phyloP scores from a whole-genome alignment of 2,797 vertebrate species.

The Clarias platycephalus region DNA sequence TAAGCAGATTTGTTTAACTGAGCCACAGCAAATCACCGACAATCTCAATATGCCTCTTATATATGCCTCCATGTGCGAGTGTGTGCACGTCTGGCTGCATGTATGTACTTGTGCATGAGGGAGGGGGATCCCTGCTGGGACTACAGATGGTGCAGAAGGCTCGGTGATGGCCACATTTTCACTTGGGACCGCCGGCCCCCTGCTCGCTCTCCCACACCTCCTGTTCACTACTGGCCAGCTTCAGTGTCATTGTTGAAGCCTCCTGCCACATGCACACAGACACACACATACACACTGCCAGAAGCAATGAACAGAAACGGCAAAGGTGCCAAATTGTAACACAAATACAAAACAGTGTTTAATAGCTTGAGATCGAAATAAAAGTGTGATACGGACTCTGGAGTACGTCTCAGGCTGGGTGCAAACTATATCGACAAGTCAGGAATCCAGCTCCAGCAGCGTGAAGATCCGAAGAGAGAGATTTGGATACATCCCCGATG shows the following conservation, averaged over 20 bases:
- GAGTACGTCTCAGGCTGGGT: not conserved
- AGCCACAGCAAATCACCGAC: slow-evolving; percentile 53
- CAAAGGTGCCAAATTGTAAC: slow-evolving; percentile 49
- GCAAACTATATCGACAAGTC: slow-evolving; percentile 28
- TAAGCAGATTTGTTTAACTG: slow-evolving; percentile 43
- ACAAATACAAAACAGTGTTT: slow-evolving; percentile 45
- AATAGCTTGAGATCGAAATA: slow-evolving; percentile 34
- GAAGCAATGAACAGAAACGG: slow-evolving; percentile 34
- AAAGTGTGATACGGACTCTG: slow-evolving; percentile 17
- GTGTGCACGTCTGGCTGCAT: slow-evolving; percentile 51
- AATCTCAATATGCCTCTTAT: slow-evolving; percentile 50
- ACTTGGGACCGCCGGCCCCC: slow-evolving; percentile 72
- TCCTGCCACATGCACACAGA: slow-evolving; percentile 39
- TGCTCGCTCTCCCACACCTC: slow-evolving; percentile 76
- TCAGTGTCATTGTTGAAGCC: slow-evolving; percentile 50
- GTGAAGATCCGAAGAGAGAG: slow-evolving; percentile 23
- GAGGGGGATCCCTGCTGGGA: slow-evolving; percentile 69
- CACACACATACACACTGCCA: slow-evolving; percentile 40
- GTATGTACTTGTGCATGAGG: slow-evolving; percentile 48
- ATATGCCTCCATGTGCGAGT: slow-evolving; percentile 45
- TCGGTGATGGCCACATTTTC: slow-evolving; percentile 75
- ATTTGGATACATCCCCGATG: slow-evolving; percentile 26
- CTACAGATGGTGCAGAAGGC: slow-evolving; percentile 76
- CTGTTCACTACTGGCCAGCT: slow-evolving; percentile 70
- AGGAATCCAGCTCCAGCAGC: slow-evolving; percentile 12